phyloP scores from a whole-genome alignment of 2,797 vertebrate genomes.

The Valencia hispanica region DNA sequence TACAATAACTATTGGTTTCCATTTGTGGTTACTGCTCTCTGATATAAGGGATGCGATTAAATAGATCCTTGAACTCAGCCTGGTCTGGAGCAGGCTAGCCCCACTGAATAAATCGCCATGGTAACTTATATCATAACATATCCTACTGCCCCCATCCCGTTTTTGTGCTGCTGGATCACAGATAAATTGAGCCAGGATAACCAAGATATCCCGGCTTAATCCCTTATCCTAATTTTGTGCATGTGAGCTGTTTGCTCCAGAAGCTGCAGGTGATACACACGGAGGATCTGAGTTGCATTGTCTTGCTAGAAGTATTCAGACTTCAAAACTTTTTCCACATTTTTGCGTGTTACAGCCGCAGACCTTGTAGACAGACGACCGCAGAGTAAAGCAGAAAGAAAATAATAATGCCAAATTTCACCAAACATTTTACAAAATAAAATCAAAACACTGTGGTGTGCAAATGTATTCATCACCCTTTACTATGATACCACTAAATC shows the following conservation, averaged over 20 bases:
- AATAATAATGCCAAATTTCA: not conserved
- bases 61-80: too few species aligned
- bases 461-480: not conserved
- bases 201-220: too few species aligned
- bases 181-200: too few species aligned
- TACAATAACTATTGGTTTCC: too few species aligned
- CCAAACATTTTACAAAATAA: not conserved
- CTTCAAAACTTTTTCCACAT: not conserved
- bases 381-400: not conserved
- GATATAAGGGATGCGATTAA: too few species aligned
- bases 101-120: too few species aligned
- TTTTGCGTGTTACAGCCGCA: not conserved
- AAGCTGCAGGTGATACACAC: slow-evolving; percentile 1
- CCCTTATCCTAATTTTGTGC: too few species aligned
- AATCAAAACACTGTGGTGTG: not conserved
- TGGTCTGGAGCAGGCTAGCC: too few species aligned
- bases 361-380: not conserved
- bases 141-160: too few species aligned
- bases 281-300: slow-evolving; percentile 13
- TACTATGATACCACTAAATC: not conserved
- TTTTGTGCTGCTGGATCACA: too few species aligned
- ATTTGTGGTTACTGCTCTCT: too few species aligned
- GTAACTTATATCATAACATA: too few species aligned
- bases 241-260: slow-evolving; percentile 24
- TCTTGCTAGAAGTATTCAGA: not conserved